Base-by-base conservation (phyloP, 2,888 invertebrate species). In the Pediacus dermestoides region DNA sequence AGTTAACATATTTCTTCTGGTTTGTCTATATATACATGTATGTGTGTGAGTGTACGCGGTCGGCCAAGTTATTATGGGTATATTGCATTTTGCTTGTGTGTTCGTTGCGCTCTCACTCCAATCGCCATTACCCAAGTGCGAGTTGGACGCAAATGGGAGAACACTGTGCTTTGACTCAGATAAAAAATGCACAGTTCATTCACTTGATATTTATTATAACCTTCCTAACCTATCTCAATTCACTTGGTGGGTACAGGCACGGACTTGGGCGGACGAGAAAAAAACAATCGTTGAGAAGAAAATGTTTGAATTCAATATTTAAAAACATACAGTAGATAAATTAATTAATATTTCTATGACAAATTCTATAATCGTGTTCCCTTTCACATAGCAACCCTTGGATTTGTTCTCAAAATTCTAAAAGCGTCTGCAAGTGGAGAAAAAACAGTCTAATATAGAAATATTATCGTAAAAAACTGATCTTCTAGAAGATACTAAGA, bases 151-250 rank as follows among this genome's bases (percentile, higher is more conserved):
- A 40, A 44, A 32, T 37, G 41, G 43, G 43, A 43, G 25, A 39
- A 37, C 36, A 25, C 25, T 34, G 44, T 37, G 40, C 48, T 48
- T 42, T 48, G 46, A 12, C 42, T 49, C 42, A n/a, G 37, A 28
- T 3, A 28, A 28, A 54, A 54, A 55, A 50, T 51, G 37, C 50
- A 42, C 55, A 63, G 66, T 66, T 65, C 66, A 63, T 66, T 66
- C 66, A 66, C 66, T 59, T 56, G 62, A 61, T 63, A 61, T 65
- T 66, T 66, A 66, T 66, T 61, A 58, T 64, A 66, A 64, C 64
- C 66, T 66, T 63, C 61, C 60, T 64, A 64, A 64, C 64, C 64
- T 65, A 64, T 60, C 62, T 60, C 61, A 64, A 65, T 60, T 57
- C 50, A 50, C 46, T 52, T 52, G 49, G 44, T 46, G n/a, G n/a